Percentiles rank a stretch among this genome's conserved stretches.
phyloP scores from a whole-genome alignment of 1,140 invertebrate genomes.

The Hycleus cichorii region DNA sequence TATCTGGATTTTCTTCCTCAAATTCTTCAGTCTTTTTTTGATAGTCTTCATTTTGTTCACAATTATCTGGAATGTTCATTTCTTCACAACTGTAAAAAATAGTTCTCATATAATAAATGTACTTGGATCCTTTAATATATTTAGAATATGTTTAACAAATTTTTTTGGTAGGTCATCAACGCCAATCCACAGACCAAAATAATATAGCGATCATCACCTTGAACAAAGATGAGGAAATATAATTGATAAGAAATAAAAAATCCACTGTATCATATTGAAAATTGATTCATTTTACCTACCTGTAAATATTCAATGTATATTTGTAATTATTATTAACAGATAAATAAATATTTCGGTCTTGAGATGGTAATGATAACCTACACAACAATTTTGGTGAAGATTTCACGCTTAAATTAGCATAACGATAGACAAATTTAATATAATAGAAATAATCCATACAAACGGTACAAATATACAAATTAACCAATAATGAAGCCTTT shows the following conservation, averaged over 20 bases:
- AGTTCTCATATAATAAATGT: conserved; percentile 10
- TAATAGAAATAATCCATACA: no score
- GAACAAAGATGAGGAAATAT: background rate
- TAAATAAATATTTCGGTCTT: conserved; percentile 35
- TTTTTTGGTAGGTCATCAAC: conserved; percentile 26
- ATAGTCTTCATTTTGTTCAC: background rate
- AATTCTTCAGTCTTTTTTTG: background rate
- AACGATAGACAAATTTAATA: background rate
- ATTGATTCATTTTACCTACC: conserved; percentile 17
- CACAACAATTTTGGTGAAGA: background rate
- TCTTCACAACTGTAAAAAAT: conserved; percentile 35
- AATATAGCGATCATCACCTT: conserved; percentile 1
- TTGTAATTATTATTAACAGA: no score
- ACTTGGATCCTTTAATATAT: background rate
- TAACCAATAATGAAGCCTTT: no score
- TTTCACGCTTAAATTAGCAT: background rate
- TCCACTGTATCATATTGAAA: no score
- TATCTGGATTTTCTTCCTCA: background rate
- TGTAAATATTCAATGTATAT: background rate
- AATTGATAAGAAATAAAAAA: no score
- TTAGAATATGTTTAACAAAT: background rate
- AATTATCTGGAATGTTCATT: conserved; percentile 2
- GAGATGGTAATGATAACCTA: conserved; percentile 32
- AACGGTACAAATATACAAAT: no score
- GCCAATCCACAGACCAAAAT: conserved; percentile 39